phyloP scores from a whole-genome alignment of 2,797 vertebrate genomes.

The Phylloscopus collybita region DNA sequence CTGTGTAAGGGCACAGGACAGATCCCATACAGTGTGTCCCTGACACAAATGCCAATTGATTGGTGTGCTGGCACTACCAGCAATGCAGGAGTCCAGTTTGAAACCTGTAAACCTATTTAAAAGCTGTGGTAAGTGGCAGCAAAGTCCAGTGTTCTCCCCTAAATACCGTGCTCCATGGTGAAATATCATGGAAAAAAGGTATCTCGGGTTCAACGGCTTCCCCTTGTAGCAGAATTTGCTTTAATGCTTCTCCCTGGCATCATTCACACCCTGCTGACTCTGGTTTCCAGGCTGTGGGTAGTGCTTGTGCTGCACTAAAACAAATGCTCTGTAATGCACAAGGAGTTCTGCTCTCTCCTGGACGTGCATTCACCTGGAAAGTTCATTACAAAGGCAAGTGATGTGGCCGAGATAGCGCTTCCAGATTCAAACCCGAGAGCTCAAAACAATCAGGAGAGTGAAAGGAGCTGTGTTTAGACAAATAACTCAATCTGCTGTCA shows the following conservation, averaged over 20 bases:
- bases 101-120: background rate
- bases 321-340: background rate
- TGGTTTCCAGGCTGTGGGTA: background rate
- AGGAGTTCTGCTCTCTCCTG: background rate
- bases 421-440: background rate
- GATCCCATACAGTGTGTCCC: background rate
- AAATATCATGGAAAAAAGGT: background rate
- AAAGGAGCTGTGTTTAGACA: background rate
- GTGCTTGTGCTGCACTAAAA: slow-evolving; percentile 1
- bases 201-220: background rate
- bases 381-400: slow-evolving; percentile 35
- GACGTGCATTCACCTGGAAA: slow-evolving; percentile 27
- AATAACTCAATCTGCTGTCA: background rate
- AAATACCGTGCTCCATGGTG: background rate
- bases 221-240: slow-evolving; percentile 19
- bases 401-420: background rate
- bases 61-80: background rate
- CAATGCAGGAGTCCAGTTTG: background rate
- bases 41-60: background rate
- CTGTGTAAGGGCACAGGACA: background rate
- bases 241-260: slow-evolving; percentile 7
- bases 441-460: background rate
- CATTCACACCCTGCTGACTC: slow-evolving; percentile 23
- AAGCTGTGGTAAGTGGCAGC: background rate
- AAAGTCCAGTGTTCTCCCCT: background rate